Conservation (phyloP, 2,113 vertebrate genomes). For the Strix uralensis region DNA sequence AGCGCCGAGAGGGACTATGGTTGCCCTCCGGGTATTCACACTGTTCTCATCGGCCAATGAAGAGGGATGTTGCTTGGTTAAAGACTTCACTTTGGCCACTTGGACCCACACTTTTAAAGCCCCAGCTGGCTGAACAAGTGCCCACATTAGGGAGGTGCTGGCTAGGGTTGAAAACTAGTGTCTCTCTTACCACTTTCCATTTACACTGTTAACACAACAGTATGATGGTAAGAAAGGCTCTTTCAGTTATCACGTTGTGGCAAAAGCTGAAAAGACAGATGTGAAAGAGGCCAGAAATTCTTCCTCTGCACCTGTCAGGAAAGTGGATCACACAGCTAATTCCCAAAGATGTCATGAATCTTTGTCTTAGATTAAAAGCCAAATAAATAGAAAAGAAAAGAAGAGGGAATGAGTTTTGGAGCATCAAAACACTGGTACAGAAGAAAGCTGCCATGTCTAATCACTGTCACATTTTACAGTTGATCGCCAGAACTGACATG, state of each 20-base stretch:
- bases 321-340: not conserved
- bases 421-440: not conserved
- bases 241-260: not conserved
- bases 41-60: not conserved
- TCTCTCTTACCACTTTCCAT: not conserved
- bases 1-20: not conserved
- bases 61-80: not conserved
- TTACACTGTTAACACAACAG: rapidly evolving
- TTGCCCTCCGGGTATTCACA: not conserved
- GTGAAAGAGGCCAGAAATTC: not conserved
- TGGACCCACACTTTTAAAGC: not conserved
- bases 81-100: not conserved
- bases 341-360: not conserved
- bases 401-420: not conserved
- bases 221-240: not conserved
- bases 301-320: not conserved
- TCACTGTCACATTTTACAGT: conserved; percentile 40
- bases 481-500: not conserved
- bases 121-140: not conserved
- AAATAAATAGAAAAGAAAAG: not conserved
- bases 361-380: not conserved
- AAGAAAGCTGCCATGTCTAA: conserved; percentile 29
- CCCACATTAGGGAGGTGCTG: not conserved
- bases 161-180: not conserved
- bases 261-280: not conserved